phyloP scores from a whole-genome alignment of 2,797 vertebrate genomes.

The Nasua narica region DNA sequence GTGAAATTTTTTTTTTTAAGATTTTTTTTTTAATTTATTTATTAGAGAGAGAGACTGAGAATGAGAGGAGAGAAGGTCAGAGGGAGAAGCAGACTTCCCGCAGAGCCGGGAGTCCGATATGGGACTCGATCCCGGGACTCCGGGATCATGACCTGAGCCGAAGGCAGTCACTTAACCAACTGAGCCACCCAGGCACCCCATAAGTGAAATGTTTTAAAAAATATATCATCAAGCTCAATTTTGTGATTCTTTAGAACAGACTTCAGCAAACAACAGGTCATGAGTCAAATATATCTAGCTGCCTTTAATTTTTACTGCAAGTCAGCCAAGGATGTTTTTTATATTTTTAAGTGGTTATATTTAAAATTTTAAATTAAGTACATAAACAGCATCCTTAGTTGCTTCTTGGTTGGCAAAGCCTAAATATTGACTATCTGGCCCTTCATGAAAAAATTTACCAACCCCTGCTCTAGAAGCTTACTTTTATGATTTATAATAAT shows the following conservation, averaged over 20 bases:
- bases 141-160: too few relatives aligned
- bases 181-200: too few relatives aligned
- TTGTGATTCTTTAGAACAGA: neutral
- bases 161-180: too few relatives aligned
- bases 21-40: too few relatives aligned
- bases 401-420: neutral
- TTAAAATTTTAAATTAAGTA: conserved; percentile 5
- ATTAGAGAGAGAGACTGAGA: too few relatives aligned
- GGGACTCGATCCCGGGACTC: too few relatives aligned
- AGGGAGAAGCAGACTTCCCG: too few relatives aligned
- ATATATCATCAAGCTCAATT: neutral
- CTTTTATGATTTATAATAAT: neutral
- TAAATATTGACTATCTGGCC: neutral
- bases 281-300: neutral
- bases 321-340: neutral
- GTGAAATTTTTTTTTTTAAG: neutral
- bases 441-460: neutral
- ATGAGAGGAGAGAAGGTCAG: too few relatives aligned
- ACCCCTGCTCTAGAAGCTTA: neutral
- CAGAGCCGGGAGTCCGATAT: too few relatives aligned
- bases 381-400: neutral
- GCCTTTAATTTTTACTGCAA: neutral
- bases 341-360: neutral
- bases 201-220: too few relatives aligned
- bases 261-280: neutral